phyloP scores from a whole-genome alignment of 92 coral and sea anemone genomes.

The Siderastrea radians region DNA sequence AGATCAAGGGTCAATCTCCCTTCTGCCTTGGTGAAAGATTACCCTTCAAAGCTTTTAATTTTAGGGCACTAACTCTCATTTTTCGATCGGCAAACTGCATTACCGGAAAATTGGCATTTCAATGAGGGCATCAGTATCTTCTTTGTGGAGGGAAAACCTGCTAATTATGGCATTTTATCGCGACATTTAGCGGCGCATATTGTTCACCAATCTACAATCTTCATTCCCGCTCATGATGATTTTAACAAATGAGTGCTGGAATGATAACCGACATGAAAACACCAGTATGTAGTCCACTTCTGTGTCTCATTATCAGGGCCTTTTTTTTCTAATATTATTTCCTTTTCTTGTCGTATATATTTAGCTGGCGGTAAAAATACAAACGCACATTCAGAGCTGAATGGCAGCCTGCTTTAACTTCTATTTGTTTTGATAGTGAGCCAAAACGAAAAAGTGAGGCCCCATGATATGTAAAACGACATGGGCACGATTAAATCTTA shows the following conservation, averaged over 20 bases:
- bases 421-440: no score
- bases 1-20: neutral
- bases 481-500: no score
- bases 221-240: neutral
- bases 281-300: neutral
- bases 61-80: neutral
- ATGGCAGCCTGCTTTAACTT: no score
- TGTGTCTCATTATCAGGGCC: neutral
- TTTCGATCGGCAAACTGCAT: neutral
- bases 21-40: neutral
- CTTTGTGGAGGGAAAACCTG: neutral
- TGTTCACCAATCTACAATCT: no score
- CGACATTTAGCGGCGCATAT: neutral
- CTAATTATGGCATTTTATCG: neutral
- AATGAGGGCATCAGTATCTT: neutral
- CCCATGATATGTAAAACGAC: no score
- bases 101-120: conserved; percentile 16
- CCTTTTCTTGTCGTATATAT: no score
- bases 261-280: neutral
- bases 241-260: neutral
- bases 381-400: no score
- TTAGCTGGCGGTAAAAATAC: no score
- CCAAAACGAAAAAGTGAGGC: no score
- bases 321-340: neutral
- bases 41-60: neutral